phyloP scores from a whole-genome alignment of 1,140 invertebrate species.

The Meteorus sp. region DNA sequence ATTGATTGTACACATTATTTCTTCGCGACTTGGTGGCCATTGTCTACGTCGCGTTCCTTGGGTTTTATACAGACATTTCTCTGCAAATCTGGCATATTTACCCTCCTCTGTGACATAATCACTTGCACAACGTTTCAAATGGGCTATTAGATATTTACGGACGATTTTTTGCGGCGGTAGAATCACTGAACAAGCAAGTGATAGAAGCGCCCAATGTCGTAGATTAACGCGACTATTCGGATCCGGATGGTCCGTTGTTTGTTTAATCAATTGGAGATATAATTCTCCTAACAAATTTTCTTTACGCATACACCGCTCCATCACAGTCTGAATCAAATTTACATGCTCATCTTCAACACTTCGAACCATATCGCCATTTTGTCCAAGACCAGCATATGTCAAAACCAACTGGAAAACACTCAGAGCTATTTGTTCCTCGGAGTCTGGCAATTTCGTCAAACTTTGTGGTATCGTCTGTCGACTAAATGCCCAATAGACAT shows the following conservation, averaged over 20 bases:
- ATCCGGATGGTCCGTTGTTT: slow-evolving; percentile 91
- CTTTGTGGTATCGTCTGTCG: slow-evolving; percentile 78
- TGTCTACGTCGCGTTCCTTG: slow-evolving; percentile 84
- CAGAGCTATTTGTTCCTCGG: slow-evolving; percentile 82
- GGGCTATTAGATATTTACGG: slow-evolving; percentile 86
- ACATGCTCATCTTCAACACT: slow-evolving; percentile 84
- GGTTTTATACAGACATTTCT: slow-evolving; percentile 86
- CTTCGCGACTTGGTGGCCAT: slow-evolving; percentile 90
- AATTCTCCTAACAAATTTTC: slow-evolving; percentile 87
- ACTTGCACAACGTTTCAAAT: slow-evolving; percentile 84
- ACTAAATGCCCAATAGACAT: slow-evolving; percentile 89
- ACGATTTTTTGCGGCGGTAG: slow-evolving; percentile 81
- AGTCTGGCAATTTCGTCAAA: slow-evolving; percentile 80
- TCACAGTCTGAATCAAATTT: slow-evolving; percentile 81
- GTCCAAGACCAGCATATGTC: slow-evolving; percentile 82
- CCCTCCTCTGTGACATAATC: slow-evolving; percentile 92
- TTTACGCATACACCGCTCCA: slow-evolving; percentile 88
- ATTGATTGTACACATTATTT: slow-evolving; percentile 91
- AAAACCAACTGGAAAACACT: slow-evolving; percentile 77
- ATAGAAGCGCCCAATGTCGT: slow-evolving; percentile 90
- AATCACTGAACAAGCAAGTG: slow-evolving; percentile 84
- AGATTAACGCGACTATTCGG: slow-evolving; percentile 85
- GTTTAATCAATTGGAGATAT: slow-evolving; percentile 91
- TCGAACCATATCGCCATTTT: slow-evolving; percentile 68
- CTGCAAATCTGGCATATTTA: slow-evolving; percentile 90